Base-by-base conservation (phyloP, 2,113 vertebrate genomes). In the Clarias gariepinus region DNA sequence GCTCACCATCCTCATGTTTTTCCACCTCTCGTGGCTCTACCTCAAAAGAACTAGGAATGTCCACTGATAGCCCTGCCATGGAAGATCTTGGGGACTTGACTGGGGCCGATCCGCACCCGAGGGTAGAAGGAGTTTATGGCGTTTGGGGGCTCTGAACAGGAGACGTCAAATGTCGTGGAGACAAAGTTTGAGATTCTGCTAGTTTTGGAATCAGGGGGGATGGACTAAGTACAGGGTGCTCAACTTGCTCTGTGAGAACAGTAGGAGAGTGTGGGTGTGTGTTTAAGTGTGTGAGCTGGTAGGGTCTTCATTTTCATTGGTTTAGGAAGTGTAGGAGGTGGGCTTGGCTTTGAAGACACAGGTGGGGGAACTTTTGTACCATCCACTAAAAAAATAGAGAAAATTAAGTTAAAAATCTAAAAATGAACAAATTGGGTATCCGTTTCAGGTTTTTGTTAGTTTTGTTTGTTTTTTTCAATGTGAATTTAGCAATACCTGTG, bases 261-360 rank as follows among this genome's bases (percentile, higher is more conserved):
- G 93, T 94, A 4, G 93, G 91, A 0, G 96, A 96, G 11, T 95
- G 11, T 95, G 92, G 25, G 95, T 96, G 90, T 94, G 95, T 3
- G 95, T 95, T 52, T 94, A 91, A 61, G 90, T 88, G 7, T 90
- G 88, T 74, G 90, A 81, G 86, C 91, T 95, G 93, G 85, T 94
- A 89, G 84, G 88, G 71, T 0, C 90, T 91, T 19, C 92, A 93
- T 92, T 93, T 98, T 98, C 71, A 93, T 92, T 10, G 98, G 98
- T 92, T 99, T 99, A 30, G 98, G 98, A 0, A 97, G 96, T 0
- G 97, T 99, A 0, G 97, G 98, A 78, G 98, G 98, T 0, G 97
- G 97, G 0, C 94, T 92, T 2, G 98, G 97, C 91, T 99, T 98
- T 23, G 97, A 97, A n/a, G 97, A 98, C 58, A 98, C 95, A 0